Evolutionary conservation across 2,888 invertebrate genomes (phyloP).

Genomic region (Hemicrepidius hirtus): DNA sequence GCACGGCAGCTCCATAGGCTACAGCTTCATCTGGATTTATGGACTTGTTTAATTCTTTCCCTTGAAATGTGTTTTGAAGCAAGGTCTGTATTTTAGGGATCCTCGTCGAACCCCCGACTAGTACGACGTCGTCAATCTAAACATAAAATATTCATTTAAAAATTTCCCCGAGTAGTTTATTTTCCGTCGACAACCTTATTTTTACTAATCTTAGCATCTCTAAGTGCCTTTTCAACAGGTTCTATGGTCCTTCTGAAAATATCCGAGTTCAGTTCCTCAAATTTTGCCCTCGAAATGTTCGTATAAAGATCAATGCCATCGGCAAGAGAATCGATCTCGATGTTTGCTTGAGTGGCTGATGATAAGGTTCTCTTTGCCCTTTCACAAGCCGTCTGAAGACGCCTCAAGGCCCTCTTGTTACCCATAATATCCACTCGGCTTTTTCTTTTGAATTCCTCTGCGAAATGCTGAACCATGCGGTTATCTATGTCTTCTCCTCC

Average conservation of each 20-base stretch:
- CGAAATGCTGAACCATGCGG: conserved; percentile 74
- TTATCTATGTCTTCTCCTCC: conserved; percentile 75
- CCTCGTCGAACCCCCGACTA: conserved; percentile 81
- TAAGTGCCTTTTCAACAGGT: conserved; percentile 79
- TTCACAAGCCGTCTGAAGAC: conserved; percentile 79
- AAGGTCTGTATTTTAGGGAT: conserved; percentile 81
- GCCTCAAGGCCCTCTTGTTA: conserved; percentile 75
- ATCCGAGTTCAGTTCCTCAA: conserved; percentile 79
- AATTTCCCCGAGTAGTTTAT: not conserved
- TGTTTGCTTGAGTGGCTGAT: conserved; percentile 73
- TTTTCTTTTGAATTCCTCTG: conserved; percentile 75
- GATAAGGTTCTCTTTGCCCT: conserved; percentile 78
- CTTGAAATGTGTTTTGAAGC: conserved; percentile 74
- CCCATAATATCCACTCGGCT: conserved; percentile 72
- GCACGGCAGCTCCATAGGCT: conserved; percentile 81
- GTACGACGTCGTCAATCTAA: conserved; percentile 75
- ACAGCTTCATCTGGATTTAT: conserved; percentile 85
- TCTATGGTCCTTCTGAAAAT: conserved; percentile 78
- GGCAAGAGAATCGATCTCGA: conserved; percentile 78
- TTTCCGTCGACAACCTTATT: conserved; percentile 59
- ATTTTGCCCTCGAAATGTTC: conserved; percentile 77
- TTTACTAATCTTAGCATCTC: conserved; percentile 79
- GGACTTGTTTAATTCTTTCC: conserved; percentile 79
- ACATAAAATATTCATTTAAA: conserved; percentile 39
- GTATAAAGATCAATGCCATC: conserved; percentile 78